Evolutionary conservation across 1,140 invertebrate species (phyloP).

Genomic region (Cepaea nemoralis): DNA sequence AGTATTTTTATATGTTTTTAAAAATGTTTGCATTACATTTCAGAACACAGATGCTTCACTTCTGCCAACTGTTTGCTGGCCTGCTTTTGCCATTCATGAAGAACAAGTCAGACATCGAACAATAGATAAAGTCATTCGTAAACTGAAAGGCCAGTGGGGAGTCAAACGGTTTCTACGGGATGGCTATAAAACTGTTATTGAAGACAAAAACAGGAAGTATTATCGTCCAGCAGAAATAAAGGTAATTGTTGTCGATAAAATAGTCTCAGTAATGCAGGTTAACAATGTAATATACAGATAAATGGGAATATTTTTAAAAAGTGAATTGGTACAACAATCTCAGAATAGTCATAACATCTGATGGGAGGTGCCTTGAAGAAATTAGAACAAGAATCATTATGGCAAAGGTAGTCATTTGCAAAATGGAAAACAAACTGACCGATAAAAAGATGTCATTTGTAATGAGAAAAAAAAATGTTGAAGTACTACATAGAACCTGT

Average conservation of each 20-base stretch:
- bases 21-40: neutral
- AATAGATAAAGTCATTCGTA: conserved; percentile 87
- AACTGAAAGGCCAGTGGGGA: conserved; percentile 90
- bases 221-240: conserved; percentile 82
- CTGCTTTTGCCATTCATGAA: conserved; percentile 97
- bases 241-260: conserved; percentile 70
- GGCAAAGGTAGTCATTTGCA: no score
- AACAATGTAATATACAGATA: no score
- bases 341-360: no score
- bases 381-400: no score
- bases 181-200: conserved; percentile 91
- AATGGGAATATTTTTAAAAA: no score
- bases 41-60: conserved; percentile 88
- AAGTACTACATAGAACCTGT: no score
- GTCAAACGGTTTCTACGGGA: conserved; percentile 96
- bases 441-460: no score
- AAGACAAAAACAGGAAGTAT: conserved; percentile 83
- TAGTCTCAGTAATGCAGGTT: no score
- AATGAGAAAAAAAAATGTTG: no score
- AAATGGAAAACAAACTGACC: no score
- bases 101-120: conserved; percentile 87
- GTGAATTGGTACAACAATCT: no score
- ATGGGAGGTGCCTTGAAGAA: no score
- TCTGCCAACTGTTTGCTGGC: conserved; percentile 93
- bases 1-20: neutral